Evolutionary conservation across 2,888 invertebrate species (phyloP), one percentile per base, ranked within the genome.

Genomic region (Hyles lineata): DNA sequence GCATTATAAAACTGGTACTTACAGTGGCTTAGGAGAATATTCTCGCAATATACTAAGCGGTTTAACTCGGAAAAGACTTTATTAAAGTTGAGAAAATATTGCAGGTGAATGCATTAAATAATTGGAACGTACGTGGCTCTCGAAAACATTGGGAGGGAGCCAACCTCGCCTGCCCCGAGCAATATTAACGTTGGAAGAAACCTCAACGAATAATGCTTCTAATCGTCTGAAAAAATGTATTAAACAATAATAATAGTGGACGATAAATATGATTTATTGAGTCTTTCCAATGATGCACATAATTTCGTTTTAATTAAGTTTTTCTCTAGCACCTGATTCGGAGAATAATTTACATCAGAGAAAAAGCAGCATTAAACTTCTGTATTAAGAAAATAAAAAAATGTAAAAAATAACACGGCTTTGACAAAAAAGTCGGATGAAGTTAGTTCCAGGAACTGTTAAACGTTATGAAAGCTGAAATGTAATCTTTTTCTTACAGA

Each of bases 141-240:
- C 60, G 60, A 25, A 60, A 60, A 60, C 60, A 60, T 60, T 60
- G 60, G 60, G 60, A 6, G 60, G 17, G 17, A 60, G 60, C 60
- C 60, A 60, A 60, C 60, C 60, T 23, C 25, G 60, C 25, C 23
- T 15, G 60, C 60, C 60, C 60, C 25, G 60, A 25, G 60, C 23
- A 6, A 60, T 60, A 55, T 60, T 60, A 60, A 60, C 25, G 60
- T 60, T 11, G 15, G 23, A 60, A 60, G 25, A 60, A 60, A 15
- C 25, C 29, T 17, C 60, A 60, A 25, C 23, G 60, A 60, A 60
- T 60, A 60, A 60, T 60, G 17, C 15, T 25, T 60, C 25, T 60
- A 60, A 15, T 60, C 25, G 25, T 4, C 17, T 25, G 25, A 60
- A 60, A 25, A 60, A 25, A 23, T 23, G n/a, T 29, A 11, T 60